A percentile compares a stretch with the other conserved stretches of the same genome.
These are phyloP conservation scores for Ectobius pallidus DNA, from an alignment of 2,888 invertebrate species.

Conservation along the genomic window DNA sequence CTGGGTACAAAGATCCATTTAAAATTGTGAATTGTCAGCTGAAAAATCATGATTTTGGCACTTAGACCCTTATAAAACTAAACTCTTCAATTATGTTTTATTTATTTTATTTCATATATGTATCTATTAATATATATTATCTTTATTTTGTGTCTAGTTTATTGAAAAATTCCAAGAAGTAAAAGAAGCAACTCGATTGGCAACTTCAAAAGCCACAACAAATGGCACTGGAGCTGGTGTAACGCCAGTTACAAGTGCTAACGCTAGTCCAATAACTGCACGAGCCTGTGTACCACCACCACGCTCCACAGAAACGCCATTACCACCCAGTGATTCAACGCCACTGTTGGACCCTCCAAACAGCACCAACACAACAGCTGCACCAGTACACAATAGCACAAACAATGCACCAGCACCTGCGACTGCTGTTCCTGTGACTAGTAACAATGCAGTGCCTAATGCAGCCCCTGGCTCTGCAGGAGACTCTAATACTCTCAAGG, in stretches of 20 bases:
- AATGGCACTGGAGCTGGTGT: constrained; percentile 70
- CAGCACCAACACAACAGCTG: constrained; percentile 49
- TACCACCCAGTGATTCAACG: constrained; percentile 50
- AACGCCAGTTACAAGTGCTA: constrained; percentile 86
- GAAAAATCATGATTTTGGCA: no score
- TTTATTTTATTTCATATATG: no score
- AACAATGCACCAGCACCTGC: constrained; percentile 25
- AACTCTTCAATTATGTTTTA: no score
- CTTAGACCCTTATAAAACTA: no score
- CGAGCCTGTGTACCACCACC: constrained; percentile 54
- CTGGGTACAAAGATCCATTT: no score
- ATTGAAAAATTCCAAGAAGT: constrained; percentile 99
- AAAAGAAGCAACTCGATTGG: constrained; percentile 88
- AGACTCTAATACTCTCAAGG: constrained; percentile 53
- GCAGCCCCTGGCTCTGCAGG: constrained; percentile 36
- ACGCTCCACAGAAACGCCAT: constrained; percentile 53
- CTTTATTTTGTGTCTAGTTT: no score
- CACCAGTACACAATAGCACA: constrained; percentile 45
- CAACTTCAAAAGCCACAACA: constrained; percentile 67
- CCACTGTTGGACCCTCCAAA: constrained; percentile 55
- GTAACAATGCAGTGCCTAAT: constrained; percentile 42
- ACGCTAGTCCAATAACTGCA: constrained; percentile 82
- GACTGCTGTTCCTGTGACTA: constrained; percentile 8
- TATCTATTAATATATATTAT: no score
- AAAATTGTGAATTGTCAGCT: no score